Evolutionary conservation across 1,140 invertebrate species (phyloP), one percentile per base, ranked within the genome.

Genomic region (Propsilocerus akamusi): DNA sequence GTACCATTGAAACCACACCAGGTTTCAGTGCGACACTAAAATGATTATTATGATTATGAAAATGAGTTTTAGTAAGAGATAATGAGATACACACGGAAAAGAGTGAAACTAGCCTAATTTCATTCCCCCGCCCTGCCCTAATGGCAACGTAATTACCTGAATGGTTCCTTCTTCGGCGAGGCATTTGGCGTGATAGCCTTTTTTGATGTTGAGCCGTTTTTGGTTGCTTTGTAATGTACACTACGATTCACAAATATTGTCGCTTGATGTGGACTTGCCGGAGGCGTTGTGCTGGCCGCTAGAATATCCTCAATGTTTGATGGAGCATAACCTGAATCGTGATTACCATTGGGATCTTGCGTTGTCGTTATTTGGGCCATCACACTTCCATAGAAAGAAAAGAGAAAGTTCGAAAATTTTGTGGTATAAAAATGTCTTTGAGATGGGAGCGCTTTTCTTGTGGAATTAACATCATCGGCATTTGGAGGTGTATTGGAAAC

Each of bases 291-390:
- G 26, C 53, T 59, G 46, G 57, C 55, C 59, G 62, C 60, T 60
- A 65, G 58, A 57, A 64, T 59, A 61, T 68, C 73, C 64, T 74
- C 77, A 56, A 72, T 62, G 59, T 76, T 77, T 56, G 77, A 82
- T 52, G 80, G 72, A 17, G 77, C 81, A 65, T 85, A 84, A 37
- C 82, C 81, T 30, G 80, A 83, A 65, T 86, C 82, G 63, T 83
- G 82, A 69, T 84, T 84, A 52, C 81, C 81, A 61, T 84, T 83
- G 22, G 79, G 73, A 57, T 82, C 81, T 26, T 71, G 66, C 49
- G 69, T 59, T 53, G 71, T 72, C 23, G 68, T 69, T 51, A 73
- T 75, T 47, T 76, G 61, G 32, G 69, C 74, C 57, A 74, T 73
- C 55, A 72, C 71, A 53, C 68, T 74, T 59, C 64, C 62, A 50